phyloP scores from a whole-genome alignment of 30 jellyfish, hydroid and myxozoan genomes.

The Chrysaora quinquecirrha region DNA sequence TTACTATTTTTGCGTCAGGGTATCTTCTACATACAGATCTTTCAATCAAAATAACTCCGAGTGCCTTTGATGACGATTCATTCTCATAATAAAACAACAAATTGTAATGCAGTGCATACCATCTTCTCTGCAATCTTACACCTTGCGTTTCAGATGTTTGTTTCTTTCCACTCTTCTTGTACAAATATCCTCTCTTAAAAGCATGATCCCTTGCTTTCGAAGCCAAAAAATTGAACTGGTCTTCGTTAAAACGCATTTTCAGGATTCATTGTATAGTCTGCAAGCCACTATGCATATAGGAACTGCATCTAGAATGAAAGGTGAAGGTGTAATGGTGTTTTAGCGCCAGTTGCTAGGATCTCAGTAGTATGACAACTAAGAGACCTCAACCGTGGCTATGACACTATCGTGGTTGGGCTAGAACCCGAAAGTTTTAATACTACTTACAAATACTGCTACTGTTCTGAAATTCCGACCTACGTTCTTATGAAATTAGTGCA shows the following conservation, averaged over 20 bases:
- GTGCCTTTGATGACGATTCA: slow-evolving; percentile 75
- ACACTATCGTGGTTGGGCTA: too few species aligned
- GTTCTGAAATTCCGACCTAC: too few species aligned
- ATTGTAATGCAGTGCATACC: slow-evolving; percentile 82
- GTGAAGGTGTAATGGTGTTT: too few species aligned
- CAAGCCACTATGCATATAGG: neutral
- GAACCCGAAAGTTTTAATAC: too few species aligned
- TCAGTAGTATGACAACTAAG: too few species aligned
- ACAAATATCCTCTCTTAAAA: slow-evolving; percentile 68
- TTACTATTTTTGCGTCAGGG: slow-evolving; percentile 59
- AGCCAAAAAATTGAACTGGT: slow-evolving; percentile 77
- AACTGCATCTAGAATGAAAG: neutral
- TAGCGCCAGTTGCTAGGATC: too few species aligned
- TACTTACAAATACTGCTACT: too few species aligned
- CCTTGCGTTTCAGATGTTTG: slow-evolving; percentile 68
- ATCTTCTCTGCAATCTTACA: slow-evolving; percentile 88
- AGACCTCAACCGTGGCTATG: too few species aligned
- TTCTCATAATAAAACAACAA: slow-evolving; percentile 81
- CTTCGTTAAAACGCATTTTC: slow-evolving; percentile 68
- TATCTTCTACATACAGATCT: slow-evolving; percentile 52
- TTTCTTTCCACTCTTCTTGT: slow-evolving; percentile 80
- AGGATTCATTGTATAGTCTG: neutral
- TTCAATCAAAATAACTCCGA: slow-evolving; percentile 87
- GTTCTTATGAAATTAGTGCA: too few species aligned
- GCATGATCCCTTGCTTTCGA: slow-evolving; percentile 65